phyloP scores from a whole-genome alignment of 2,113 vertebrate genomes.

The Myrmecobius fasciatus region DNA sequence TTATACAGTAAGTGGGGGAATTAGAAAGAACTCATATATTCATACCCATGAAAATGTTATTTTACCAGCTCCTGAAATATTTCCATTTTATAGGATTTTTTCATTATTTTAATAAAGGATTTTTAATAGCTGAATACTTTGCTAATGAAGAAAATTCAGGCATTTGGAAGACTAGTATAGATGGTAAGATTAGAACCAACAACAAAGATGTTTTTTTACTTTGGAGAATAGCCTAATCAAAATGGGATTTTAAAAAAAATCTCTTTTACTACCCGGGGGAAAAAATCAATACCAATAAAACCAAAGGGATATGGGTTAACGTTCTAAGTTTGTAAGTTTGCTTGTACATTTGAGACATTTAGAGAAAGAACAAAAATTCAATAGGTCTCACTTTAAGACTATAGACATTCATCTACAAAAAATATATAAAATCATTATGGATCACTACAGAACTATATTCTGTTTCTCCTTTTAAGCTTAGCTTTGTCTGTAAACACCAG shows the following conservation, averaged over 20 bases:
- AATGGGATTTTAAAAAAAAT: slow-evolving; percentile 16
- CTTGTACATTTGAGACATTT: slow-evolving; percentile 6
- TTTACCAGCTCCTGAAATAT: neutral
- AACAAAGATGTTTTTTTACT: neutral
- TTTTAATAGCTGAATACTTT: neutral
- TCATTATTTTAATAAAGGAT: neutral
- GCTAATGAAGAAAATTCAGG: neutral
- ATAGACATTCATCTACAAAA: slow-evolving; percentile 47
- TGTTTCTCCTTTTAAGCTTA: slow-evolving; percentile 43
- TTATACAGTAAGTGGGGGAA: neutral
- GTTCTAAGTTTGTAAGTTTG: slow-evolving; percentile 26
- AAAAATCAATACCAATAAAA: slow-evolving; percentile 26
- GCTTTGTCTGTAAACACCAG: slow-evolving; percentile 34
- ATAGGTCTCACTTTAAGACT: slow-evolving; percentile 37
- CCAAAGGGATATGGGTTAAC: slow-evolving; percentile 28
- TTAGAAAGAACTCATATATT: neutral
- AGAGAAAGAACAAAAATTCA: slow-evolving; percentile 18
- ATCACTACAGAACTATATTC: slow-evolving; percentile 45
- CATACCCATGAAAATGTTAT: neutral
- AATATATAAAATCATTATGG: slow-evolving; percentile 38
- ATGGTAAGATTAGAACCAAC: neutral
- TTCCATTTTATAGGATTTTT: neutral
- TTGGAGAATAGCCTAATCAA: slow-evolving; percentile 42
- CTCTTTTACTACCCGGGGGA: neutral
- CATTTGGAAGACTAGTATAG: neutral